These are phyloP conservation scores for Xylota segnis DNA, from an alignment of 2,888 invertebrate genomes.

Conservation along the genomic window DNA sequence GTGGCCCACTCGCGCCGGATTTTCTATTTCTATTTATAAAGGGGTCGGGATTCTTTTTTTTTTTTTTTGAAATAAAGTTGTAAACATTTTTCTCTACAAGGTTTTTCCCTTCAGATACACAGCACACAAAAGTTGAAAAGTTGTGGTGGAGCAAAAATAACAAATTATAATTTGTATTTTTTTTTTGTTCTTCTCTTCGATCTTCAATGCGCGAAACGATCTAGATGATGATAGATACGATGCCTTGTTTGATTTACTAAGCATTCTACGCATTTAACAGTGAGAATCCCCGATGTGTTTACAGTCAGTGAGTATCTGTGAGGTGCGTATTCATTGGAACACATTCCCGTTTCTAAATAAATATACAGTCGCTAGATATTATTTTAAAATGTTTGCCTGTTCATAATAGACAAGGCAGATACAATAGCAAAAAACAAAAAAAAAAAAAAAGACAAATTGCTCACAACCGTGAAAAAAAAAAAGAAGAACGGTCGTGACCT, in stretches of 20 bases:
- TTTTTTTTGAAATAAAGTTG: slow-evolving; percentile 1
- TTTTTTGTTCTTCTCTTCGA: slow-evolving; percentile 48
- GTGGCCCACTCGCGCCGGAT: slow-evolving; percentile 31
- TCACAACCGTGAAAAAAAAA: slow-evolving; percentile 49
- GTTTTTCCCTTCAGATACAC: slow-evolving; percentile 47
- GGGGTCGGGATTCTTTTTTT: slow-evolving; percentile 1
- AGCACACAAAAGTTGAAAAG: slow-evolving; percentile 7
- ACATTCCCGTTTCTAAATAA: slow-evolving; percentile 53
- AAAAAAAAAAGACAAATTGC: slow-evolving; percentile 77
- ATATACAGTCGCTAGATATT: slow-evolving; percentile 41
- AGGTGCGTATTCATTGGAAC: slow-evolving; percentile 63
- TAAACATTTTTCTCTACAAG: slow-evolving; percentile 47
- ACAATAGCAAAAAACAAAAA: slow-evolving; percentile 30
- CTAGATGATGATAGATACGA: slow-evolving; percentile 69
- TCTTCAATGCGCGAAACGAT: slow-evolving; percentile 63
- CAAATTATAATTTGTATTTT: slow-evolving; percentile 61
- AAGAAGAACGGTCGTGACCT: slow-evolving; percentile 63
- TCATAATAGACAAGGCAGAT: slow-evolving; percentile 64
- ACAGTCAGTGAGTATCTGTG: slow-evolving; percentile 72
- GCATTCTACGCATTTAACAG: slow-evolving; percentile 52
- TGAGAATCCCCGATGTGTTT: slow-evolving; percentile 77
- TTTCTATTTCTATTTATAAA: slow-evolving; percentile 57
- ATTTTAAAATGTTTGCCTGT: slow-evolving; percentile 10
- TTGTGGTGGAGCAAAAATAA: slow-evolving; percentile 25
- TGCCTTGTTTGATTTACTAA: slow-evolving; percentile 73